Conservation (phyloP, 2,888 invertebrate species). For the Aphodius sticticus region DNA sequence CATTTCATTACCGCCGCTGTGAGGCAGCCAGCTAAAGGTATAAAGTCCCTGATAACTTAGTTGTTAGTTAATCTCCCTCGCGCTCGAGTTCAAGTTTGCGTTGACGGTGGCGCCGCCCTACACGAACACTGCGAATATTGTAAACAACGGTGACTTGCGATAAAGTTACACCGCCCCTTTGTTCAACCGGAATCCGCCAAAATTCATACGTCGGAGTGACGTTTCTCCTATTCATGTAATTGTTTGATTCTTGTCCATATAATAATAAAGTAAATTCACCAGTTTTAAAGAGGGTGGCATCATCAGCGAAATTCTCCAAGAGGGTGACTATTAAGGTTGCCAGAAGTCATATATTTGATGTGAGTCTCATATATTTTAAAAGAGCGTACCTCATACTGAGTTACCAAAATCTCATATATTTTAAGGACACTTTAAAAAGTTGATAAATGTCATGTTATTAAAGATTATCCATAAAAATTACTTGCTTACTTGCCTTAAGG, state of each 20-base stretch:
- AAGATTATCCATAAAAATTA: too few relatives aligned
- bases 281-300: neutral
- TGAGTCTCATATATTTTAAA: too few relatives aligned
- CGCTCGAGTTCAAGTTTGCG: neutral
- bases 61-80: neutral
- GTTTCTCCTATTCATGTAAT: neutral
- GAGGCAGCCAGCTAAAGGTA: neutral
- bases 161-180: neutral
- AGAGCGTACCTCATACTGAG: too few relatives aligned
- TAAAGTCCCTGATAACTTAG: slow-evolving; percentile 4
- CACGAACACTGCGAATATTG: neutral
- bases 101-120: neutral
- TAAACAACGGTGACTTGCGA: slow-evolving; percentile 4
- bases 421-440: too few relatives aligned
- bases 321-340: too few relatives aligned
- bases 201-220: neutral
- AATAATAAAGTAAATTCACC: too few relatives aligned
- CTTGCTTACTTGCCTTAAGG: too few relatives aligned
- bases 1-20: neutral
- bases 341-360: too few relatives aligned
- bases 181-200: neutral
- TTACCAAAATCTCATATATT: too few relatives aligned
- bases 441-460: too few relatives aligned
- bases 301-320: neutral
- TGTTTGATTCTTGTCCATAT: neutral